Evolutionary conservation across 2,888 invertebrate genomes (phyloP), one percentile per base, ranked within the genome.

Genomic region (Cremastobaeus sp.): DNA sequence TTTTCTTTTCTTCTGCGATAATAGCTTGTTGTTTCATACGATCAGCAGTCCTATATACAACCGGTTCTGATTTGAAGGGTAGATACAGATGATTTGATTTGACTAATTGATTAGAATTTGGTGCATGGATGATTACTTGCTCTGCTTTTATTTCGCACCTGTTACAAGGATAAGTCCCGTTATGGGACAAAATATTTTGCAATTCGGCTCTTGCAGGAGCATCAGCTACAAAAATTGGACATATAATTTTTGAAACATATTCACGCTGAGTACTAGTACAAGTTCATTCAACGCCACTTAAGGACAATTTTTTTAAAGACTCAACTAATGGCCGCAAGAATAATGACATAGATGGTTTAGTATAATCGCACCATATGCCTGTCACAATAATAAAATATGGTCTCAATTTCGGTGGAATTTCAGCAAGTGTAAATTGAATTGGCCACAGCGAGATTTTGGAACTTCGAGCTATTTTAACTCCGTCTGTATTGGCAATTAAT

Each of bases 401-500:
- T 37, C 37, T 37, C n/a, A 64, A 11, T 17, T n/a, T 11, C 0
- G 48, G 64, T 1, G 15, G 15, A 1, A 37, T 15, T 37, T 37
- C 64, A 35, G 18, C 3, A 8, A 64, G 34, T 0, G 52, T 35
- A 25, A 18, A 43, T 25, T 64, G 64, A 6, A 64, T 12, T n/a
- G 64, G 43, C n/a, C 17, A 52, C 4, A 64, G 30, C 5, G 39
- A 35, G 15, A 21, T 18, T 11, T 17, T 32, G 1, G 52, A 64
- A 25, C 25, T 35, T 34, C 45, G 21, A 18, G 21, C 17, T n/a
- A 43, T 2, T 6, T 20, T 12, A 0, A 62, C 62, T 5, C 62
- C 62, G 15, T 62, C 62, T 18, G 11, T 50, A 34, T 25, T 57
- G 3, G 11, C 6, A 9, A 57, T 43, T 6, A 57, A 45, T n/a